Base-by-base conservation (phyloP, 2,797 vertebrate species). In the Todus mexicanus region DNA sequence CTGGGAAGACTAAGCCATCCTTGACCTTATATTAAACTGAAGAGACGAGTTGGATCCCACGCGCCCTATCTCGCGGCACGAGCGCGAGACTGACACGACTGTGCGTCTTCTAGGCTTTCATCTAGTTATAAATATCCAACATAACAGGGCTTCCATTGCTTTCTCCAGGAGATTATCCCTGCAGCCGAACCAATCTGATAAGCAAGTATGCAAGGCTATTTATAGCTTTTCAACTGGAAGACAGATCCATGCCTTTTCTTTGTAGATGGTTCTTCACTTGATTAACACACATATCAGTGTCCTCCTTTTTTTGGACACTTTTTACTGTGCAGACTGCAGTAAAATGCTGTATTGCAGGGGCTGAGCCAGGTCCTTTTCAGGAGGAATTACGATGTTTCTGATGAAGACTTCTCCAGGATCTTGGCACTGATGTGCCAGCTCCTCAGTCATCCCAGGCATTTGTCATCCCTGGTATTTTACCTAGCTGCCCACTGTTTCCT, bases 81-180 rank as follows among this genome's bases (percentile, higher is more conserved):
- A 84, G 93, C 22, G 0, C 63, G 5, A 40, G 93, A 61, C 88
- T 96, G 96, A 96, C 93, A 93, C 37, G 1, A 65, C 93, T 92
- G 75, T 87, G 94, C 90, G 63, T 95, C 95, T 96, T 87, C 79
- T 85, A 91, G 33, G 87, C 94, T 95, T 96, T 96, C 90, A 95
- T 95, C 94, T 96, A 53, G 90, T 96, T 96, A 95, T 96, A 95
- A 96, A 96, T 96, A 96, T 95, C 95, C 96, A 96, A 87, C 90
- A 92, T 90, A 93, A 96, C 89, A 94, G 84, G 93, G 86, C 94
- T 96, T 94, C 96, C 95, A 96, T 93, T 95, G 95, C 95, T 89
- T 96, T 94, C 93, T 95, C 92, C 92, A 93, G 93, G 86, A 96
- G 96, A 96, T 94, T 94, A 94, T 96, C 94, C 93, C 95, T 85